Conservation (phyloP, 2,797 vertebrate species). For the Notamacropus eugenii region DNA sequence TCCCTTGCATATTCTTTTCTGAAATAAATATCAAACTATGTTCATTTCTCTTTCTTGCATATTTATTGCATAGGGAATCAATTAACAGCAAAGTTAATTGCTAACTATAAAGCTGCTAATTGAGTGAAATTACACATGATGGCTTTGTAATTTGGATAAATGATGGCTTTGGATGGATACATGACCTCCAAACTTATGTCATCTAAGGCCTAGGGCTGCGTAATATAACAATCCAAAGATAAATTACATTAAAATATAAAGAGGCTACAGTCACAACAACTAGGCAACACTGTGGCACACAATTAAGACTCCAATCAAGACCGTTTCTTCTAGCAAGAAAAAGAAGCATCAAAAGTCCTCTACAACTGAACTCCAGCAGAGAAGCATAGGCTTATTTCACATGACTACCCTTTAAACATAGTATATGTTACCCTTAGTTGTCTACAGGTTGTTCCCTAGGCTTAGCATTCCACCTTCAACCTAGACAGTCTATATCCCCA, state of each 20-base stretch:
- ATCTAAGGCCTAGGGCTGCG: conserved; percentile 52
- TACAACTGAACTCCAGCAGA: not conserved
- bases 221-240: conserved; percentile 34
- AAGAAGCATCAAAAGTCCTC: not conserved
- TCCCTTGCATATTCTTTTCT: conserved; percentile 53
- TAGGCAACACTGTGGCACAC: not conserved
- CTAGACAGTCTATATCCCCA: not conserved
- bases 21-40: conserved; percentile 67
- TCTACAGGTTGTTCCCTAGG: not conserved
- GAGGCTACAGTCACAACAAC: not conserved
- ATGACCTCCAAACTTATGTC: conserved; percentile 70
- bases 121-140: conserved; percentile 76
- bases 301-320: conserved; percentile 16
- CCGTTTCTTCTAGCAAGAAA: conserved; percentile 17
- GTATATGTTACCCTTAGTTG: not conserved
- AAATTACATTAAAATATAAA: not conserved
- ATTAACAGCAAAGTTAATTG: conserved; percentile 82
- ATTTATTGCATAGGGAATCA: conserved; percentile 73
- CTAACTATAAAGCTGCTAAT: conserved; percentile 79
- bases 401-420: not conserved
- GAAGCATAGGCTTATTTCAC: not conserved
- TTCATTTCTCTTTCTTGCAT: conserved; percentile 64
- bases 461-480: not conserved
- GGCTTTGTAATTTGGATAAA: conserved; percentile 78
- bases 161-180: conserved; percentile 63